Base-by-base conservation (phyloP, 2,113 vertebrate genomes). In the Sula dactylatra region DNA sequence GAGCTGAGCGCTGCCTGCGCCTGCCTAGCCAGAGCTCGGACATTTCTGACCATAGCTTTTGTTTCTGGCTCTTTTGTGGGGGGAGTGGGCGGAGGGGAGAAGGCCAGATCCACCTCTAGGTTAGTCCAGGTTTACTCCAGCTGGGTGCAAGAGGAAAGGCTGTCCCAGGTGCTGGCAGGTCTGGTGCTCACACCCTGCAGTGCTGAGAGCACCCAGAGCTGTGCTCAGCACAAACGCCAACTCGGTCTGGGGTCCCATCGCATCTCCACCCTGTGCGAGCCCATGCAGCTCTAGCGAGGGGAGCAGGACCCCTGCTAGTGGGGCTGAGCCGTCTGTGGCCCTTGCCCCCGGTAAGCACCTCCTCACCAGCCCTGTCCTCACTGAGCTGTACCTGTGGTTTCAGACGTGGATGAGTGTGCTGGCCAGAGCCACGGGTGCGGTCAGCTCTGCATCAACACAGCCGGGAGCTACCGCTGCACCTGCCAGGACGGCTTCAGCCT, bases 341-440 rank as follows among this genome's bases (percentile, higher is more conserved):
- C 58, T 45, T 5, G 0, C 7, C 36, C 70, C 52, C 2, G 5
- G 7, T 12, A 10, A 50, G 44, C 69, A 7, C 26, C 12, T 47
- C 38, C 27, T 29, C 26, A 8, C 4, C 34, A 5, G 19, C 67
- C 38, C 36, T 20, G 19, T 9, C 36, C 90, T 73, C 81, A n/a
- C 25, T 0, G 52, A 56, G 38, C 50, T 2, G 0, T 55, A 9
- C 27, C 59, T 85, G 50, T 94, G 54, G 4, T 96, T 96, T 17
- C 97, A 99, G 99, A 99, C 1, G 97, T 99, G 96, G 99, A 99
- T 3, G 99, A 99, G 58, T 99, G 99, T 31, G 21, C 88, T 15
- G 12, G 86, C 1, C 97, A 96, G 74, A 77, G 56, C 83, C 98
- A 97, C 2, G 69, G 84, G 2, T 99, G 99, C 71, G 17, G 96